A percentile compares a stretch with the other conserved stretches of the same genome.
Evolutionary conservation across 2,113 vertebrate genomes (phyloP).

Genomic region (Ceyx cyanopectus): DNA sequence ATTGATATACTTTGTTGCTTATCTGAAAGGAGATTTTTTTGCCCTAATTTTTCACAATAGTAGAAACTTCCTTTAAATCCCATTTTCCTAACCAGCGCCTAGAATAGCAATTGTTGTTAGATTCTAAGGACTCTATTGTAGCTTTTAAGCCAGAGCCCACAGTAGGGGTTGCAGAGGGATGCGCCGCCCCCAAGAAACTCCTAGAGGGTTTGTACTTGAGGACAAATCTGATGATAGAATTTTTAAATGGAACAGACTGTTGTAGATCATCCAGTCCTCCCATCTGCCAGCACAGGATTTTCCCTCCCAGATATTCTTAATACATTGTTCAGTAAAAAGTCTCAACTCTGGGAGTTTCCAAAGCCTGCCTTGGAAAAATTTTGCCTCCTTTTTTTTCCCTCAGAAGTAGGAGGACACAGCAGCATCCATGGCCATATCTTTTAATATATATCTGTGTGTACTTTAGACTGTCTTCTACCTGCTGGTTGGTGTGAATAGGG

Average conservation of each 20-base stretch:
- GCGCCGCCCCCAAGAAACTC: slow-evolving; percentile 60
- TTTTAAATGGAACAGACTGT: slow-evolving; percentile 67
- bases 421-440: slow-evolving; percentile 53
- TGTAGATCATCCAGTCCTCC: slow-evolving; percentile 59
- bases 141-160: slow-evolving; percentile 70
- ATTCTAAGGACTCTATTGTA: slow-evolving; percentile 75
- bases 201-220: slow-evolving; percentile 68
- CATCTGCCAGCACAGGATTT: slow-evolving; percentile 39
- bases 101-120: slow-evolving; percentile 74
- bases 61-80: slow-evolving; percentile 76
- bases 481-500: slow-evolving; percentile 61
- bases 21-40: slow-evolving; percentile 77
- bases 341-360: slow-evolving; percentile 62
- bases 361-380: slow-evolving; percentile 47
- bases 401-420: slow-evolving; percentile 54
- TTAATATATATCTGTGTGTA: slow-evolving; percentile 45
- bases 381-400: slow-evolving; percentile 44
- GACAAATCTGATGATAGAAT: slow-evolving; percentile 63
- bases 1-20: slow-evolving; percentile 75
- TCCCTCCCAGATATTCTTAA: slow-evolving; percentile 69
- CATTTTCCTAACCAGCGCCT: slow-evolving; percentile 74
- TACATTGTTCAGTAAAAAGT: slow-evolving; percentile 60
- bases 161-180: slow-evolving; percentile 70
- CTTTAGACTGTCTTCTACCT: slow-evolving; percentile 56
- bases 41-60: slow-evolving; percentile 77